Base-by-base conservation (phyloP, 2,797 vertebrate genomes). In the Ciconia nigra region DNA sequence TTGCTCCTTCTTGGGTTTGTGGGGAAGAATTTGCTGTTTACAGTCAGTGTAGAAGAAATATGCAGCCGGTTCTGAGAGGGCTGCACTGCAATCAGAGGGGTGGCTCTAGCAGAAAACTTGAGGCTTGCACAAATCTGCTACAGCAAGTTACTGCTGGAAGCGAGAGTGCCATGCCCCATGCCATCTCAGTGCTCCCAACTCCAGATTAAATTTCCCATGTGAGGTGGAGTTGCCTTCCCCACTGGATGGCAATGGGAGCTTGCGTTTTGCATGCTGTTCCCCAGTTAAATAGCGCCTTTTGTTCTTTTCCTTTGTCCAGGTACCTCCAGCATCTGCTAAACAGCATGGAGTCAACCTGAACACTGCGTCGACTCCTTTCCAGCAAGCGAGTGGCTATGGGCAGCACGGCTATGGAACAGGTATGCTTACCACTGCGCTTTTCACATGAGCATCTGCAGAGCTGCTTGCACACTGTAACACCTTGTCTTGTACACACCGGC, bases 391-490 rank as follows among this genome's bases (percentile, higher is more conserved):
- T 9, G 98, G 98, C 74, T 99, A 99, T 5, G 97, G 99, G 84
- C 99, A 99, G 97, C 99, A 99, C 42, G 90, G 99, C 96, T 99
- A 99, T 21, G 98, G 99, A 87, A 97, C 99, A 99, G 99, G 99
- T 99, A 98, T 80, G 93, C 44, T 21, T 7, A 29, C 35, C 13
- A 17, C 74, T 49, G 55, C 0, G 33, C 51, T 31, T 29, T n/a
- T 51, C 66, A 15, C 0, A 1, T 7, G 28, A 18, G 55, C 0
- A 0, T 35, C 83, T 28, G 10, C 37, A 6, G 76, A 83, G 87
- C 76, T 79, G 83, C 80, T 85, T 74, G 86, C 89, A 85, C 76
- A 29, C 67, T 13, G 3, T 92, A 51, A 86, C 59, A 19, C 74
- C 17, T 15, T 65, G 37, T 88, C 87, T 90, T 91, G 66, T 93